Evolutionary conservation across 2,888 invertebrate genomes (phyloP).

Genomic region (Tipula lateralis): DNA sequence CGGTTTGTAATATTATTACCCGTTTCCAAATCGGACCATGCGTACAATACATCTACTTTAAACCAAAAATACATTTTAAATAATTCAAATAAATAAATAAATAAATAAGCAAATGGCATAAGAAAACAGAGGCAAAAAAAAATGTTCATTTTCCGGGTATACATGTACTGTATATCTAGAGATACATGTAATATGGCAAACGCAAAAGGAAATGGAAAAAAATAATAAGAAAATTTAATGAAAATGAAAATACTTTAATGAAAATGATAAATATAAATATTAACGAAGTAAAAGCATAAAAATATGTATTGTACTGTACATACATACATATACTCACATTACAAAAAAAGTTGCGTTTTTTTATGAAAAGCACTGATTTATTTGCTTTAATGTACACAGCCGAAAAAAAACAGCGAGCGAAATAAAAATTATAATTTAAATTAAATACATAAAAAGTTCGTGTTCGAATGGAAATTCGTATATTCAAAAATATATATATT

Average conservation of each 20-base stretch:
- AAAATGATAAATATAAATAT: background rate
- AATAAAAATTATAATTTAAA: constrained; percentile 11
- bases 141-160: background rate
- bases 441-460: background rate
- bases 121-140: background rate
- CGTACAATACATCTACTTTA: background rate
- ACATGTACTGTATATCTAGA: background rate
- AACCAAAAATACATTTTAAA: background rate
- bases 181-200: background rate
- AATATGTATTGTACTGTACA: background rate
- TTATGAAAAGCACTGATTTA: background rate
- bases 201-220: background rate
- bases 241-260: background rate
- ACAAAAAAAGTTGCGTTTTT: background rate
- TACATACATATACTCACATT: background rate
- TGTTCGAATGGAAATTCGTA: background rate
- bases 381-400: background rate
- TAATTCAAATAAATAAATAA: background rate
- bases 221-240: background rate
- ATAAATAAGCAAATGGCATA: background rate
- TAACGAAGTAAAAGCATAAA: background rate
- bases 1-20: background rate
- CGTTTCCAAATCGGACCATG: background rate
- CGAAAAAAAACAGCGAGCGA: background rate
- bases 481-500: background rate